A percentile compares a stretch with the other conserved stretches of the same genome.
Evolutionary conservation across 1,140 invertebrate genomes (phyloP).

Genomic region (Nixonia krombeini): DNA sequence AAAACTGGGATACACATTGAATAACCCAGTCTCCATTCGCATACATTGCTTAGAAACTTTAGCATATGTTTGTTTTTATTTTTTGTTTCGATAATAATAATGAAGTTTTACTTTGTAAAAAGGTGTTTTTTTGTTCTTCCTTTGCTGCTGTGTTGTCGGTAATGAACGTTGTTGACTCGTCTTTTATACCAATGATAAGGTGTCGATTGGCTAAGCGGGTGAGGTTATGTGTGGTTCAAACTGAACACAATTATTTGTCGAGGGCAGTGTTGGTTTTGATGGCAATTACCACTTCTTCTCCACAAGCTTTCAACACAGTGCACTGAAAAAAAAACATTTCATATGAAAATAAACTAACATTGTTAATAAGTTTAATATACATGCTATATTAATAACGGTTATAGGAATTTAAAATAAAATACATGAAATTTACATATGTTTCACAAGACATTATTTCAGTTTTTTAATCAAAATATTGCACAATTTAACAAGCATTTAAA

Average conservation of each 20-base stretch:
- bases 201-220: constrained; percentile 69
- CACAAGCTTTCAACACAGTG: constrained; percentile 92
- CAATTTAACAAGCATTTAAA: no score
- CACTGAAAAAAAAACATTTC: constrained; percentile 75
- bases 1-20: constrained; percentile 57
- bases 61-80: constrained; percentile 49
- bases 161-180: constrained; percentile 60
- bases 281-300: constrained; percentile 94
- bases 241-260: constrained; percentile 85
- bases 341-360: not conserved
- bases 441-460: no score
- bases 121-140: constrained; percentile 58
- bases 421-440: no score
- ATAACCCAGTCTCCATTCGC: constrained; percentile 55
- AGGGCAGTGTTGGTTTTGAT: constrained; percentile 93
- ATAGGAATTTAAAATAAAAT: not conserved
- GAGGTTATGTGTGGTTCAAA: constrained; percentile 61
- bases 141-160: constrained; percentile 57
- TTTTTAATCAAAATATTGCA: no score
- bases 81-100: constrained; percentile 55
- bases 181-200: constrained; percentile 64
- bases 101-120: constrained; percentile 64
- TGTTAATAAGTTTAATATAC: no score
- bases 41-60: constrained; percentile 64
- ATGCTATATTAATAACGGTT: no score